Conservation (phyloP, 2,113 vertebrate genomes). For the Mirounga angustirostris region DNA sequence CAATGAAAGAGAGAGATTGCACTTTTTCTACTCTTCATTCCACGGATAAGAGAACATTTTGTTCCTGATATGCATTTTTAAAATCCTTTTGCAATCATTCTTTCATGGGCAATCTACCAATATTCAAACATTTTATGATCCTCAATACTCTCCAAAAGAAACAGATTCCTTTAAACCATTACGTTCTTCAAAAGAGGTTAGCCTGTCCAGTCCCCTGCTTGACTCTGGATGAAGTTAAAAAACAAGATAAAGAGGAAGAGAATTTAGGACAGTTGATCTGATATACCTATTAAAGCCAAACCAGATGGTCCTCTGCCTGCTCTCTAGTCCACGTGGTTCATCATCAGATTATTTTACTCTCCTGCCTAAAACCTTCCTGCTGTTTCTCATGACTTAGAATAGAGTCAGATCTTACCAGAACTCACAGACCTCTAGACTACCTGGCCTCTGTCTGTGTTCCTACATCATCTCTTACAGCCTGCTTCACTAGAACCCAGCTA, state of each 20-base stretch:
- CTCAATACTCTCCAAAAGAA: conserved; percentile 65
- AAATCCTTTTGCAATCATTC: conserved; percentile 48
- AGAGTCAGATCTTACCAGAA: neutral
- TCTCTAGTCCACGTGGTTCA: neutral
- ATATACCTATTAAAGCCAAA: conserved; percentile 32
- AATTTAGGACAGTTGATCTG: neutral
- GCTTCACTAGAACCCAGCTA: neutral
- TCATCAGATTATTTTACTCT: neutral
- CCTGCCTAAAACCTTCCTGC: neutral
- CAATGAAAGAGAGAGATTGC: neutral
- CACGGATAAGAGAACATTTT: conserved; percentile 57
- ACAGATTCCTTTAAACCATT: conserved; percentile 63
- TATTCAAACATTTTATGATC: conserved; percentile 64
- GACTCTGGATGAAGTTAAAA: neutral
- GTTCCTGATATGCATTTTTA: conserved; percentile 66
- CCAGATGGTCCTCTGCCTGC: neutral
- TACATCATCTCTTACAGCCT: neutral
- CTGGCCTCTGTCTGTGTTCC: neutral
- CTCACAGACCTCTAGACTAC: too few species aligned
- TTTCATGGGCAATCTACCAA: conserved; percentile 60
- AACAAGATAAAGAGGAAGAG: conserved; percentile 50
- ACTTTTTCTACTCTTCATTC: neutral
- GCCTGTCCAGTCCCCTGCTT: conserved; percentile 16
- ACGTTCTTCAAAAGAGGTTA: conserved; percentile 51
- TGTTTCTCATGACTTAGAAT: neutral